Evolutionary conservation across 2,888 invertebrate genomes (phyloP).

Genomic region (Selenia dentaria): DNA sequence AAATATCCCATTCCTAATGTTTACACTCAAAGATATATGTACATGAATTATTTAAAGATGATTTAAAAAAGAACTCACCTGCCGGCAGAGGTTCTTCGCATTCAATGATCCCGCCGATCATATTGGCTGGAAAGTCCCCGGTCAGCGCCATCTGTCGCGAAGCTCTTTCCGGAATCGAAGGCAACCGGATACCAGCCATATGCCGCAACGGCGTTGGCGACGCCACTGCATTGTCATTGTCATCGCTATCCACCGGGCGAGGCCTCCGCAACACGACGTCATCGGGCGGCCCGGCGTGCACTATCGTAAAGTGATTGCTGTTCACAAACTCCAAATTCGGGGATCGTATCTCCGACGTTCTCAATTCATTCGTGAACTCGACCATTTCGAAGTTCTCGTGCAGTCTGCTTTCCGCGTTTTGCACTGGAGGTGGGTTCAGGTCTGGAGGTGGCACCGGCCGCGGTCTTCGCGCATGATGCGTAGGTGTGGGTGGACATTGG

Average conservation of each 20-base stretch:
- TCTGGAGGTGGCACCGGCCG: conserved; percentile 85
- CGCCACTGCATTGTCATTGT: conserved; percentile 76
- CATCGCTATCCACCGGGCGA: conserved; percentile 65
- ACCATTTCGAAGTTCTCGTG: conserved; percentile 76
- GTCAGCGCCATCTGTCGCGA: conserved; percentile 82
- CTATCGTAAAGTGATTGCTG: conserved; percentile 83
- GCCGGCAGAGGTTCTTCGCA: conserved; percentile 94
- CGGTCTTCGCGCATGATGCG: conserved; percentile 91
- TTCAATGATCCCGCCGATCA: conserved; percentile 84
- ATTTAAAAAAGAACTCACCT: too few species aligned
- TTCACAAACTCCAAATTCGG: conserved; percentile 83
- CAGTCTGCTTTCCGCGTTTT: conserved; percentile 50
- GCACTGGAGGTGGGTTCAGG: conserved; percentile 80
- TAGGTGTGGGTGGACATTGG: conserved; percentile 94
- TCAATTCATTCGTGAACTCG: conserved; percentile 75
- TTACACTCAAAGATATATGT: too few species aligned
- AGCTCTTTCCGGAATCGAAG: conserved; percentile 92
- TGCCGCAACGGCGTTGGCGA: conserved; percentile 87
- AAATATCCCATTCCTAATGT: too few species aligned
- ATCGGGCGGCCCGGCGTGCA: conserved; percentile 78
- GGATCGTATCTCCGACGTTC: conserved; percentile 80
- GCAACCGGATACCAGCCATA: conserved; percentile 89
- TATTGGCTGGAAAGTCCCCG: conserved; percentile 81
- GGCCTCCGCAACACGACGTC: conserved; percentile 78
- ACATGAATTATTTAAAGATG: too few species aligned